A percentile compares a stretch with the other conserved stretches of the same genome.
phyloP scores from a whole-genome alignment of 1,140 invertebrate genomes.

The Drusus annulatus region DNA sequence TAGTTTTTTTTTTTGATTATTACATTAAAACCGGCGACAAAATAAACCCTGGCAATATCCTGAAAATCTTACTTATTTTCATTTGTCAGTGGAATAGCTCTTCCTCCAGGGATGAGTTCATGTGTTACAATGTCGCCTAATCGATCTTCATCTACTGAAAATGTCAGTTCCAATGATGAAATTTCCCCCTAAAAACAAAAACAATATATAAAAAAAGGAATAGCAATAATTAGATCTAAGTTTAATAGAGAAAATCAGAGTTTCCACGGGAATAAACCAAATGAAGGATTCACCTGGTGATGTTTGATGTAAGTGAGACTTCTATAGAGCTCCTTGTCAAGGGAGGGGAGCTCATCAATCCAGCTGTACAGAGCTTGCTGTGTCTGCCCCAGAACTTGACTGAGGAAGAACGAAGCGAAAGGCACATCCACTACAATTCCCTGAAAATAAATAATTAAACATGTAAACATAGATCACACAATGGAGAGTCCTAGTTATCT shows the following conservation, averaged over 20 bases:
- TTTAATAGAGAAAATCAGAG: neutral
- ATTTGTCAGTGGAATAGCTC: conserved; percentile 93
- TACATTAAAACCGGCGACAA: too few relatives aligned
- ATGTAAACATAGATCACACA: neutral
- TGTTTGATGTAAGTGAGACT: conserved; percentile 98
- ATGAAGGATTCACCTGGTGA: conserved; percentile 74
- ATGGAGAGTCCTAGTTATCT: neutral
- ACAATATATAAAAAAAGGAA: neutral
- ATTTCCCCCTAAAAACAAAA: conserved; percentile 84
- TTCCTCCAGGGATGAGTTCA: conserved; percentile 94
- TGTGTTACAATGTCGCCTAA: conserved; percentile 93
- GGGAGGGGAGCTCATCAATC: conserved; percentile 96
- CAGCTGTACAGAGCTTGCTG: conserved; percentile 94
- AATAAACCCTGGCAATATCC: neutral
- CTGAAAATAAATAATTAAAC: conserved; percentile 67
- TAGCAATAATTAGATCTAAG: neutral
- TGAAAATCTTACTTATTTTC: conserved; percentile 88
- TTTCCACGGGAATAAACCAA: too few relatives aligned
- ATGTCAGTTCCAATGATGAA: conserved; percentile 93
- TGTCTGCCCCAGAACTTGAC: conserved; percentile 95
- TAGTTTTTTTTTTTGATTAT: too few relatives aligned
- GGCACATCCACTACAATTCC: conserved; percentile 99
- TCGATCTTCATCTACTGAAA: conserved; percentile 96
- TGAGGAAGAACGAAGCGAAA: conserved; percentile 98
- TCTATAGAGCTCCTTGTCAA: conserved; percentile 96